These are phyloP conservation scores for Cistogaster globosa DNA, from an alignment of 2,888 invertebrate species.

Conservation along the genomic window DNA sequence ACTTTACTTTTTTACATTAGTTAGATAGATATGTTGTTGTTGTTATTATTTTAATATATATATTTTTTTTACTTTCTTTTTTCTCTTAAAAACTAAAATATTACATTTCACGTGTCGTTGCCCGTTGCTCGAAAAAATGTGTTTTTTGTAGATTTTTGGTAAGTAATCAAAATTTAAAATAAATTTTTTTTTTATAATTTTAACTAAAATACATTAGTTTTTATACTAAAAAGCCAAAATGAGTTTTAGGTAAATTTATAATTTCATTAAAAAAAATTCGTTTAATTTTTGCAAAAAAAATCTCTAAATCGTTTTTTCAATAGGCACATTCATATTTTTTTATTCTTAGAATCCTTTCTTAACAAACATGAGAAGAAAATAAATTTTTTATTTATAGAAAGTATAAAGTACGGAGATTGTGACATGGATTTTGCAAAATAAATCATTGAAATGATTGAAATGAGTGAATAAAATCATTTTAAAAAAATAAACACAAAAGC, in stretches of 20 bases:
- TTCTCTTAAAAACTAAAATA: constrained; percentile 23
- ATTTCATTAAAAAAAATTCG: constrained; percentile 4
- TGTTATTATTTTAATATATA: neutral
- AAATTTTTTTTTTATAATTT: constrained; percentile 16
- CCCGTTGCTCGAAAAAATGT: constrained; percentile 31
- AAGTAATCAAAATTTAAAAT: neutral
- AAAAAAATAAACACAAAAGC: too few relatives aligned
- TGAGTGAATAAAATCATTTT: too few relatives aligned
- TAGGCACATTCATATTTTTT: constrained; percentile 57
- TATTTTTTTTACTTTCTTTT: neutral
- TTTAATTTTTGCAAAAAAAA: constrained; percentile 54
- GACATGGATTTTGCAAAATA: too few relatives aligned
- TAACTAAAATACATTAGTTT: constrained; percentile 20
- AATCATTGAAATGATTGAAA: too few relatives aligned
- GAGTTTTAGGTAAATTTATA: constrained; percentile 9
- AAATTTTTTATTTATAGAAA: neutral
- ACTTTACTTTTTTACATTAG: too few relatives aligned
- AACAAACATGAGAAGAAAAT: neutral
- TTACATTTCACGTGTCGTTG: constrained; percentile 33
- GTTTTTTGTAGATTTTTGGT: neutral
- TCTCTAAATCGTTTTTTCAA: constrained; percentile 58
- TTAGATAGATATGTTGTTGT: constrained; percentile 51
- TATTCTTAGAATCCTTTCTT: constrained; percentile 49
- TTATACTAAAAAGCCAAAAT: constrained; percentile 40
- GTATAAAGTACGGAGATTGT: neutral